Evolutionary conservation across 2,797 vertebrate genomes (phyloP), one percentile per base, ranked within the genome.

Genomic region (Pitangus sulphuratus): DNA sequence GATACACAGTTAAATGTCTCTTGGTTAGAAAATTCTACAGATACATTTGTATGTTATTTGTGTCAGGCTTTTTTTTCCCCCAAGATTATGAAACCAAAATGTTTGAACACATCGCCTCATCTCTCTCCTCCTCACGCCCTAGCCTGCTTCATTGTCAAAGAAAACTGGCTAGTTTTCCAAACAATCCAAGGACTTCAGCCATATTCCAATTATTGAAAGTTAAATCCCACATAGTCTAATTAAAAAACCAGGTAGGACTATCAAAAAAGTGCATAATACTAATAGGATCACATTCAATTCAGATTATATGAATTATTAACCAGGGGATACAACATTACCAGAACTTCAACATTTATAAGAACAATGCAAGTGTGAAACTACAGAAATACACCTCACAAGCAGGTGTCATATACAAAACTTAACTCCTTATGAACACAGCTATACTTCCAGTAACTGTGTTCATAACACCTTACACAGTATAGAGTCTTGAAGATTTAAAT

Each of bases 81-180:
- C 40, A 39, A 9, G 3, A 62, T 58, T 64, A 91, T 24, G 42
- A 84, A 72, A 64, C 25, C 7, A 80, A 83, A 47, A 86, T 6
- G 2, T 79, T 42, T 90, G 47, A 80, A 77, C 25, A 5, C n/a
- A 47, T 50, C 54, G 72, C 35, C 16, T 82, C 48, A 42, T 16
- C 37, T 79, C 9, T 37, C 22, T 45, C 12, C 15, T 12, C 18
- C 9, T 11, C 4, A 1, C 4, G 2, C 6, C 40, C 11, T 22
- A 17, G 35, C 19, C 20, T 61, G 51, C 7, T 57, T 64, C 28
- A 31, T 30, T 60, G 72, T 72, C 44, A 65, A 57, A 71, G 35
- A 35, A 71, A 93, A 60, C 40, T 42, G 21, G 21, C 7, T 50
- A 7, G 20, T 62, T 64, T 94, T 85, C 37, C 50, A 66, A 65